Evolutionary conservation across 2,888 invertebrate species (phyloP).

Genomic region (Griposia aprilina): DNA sequence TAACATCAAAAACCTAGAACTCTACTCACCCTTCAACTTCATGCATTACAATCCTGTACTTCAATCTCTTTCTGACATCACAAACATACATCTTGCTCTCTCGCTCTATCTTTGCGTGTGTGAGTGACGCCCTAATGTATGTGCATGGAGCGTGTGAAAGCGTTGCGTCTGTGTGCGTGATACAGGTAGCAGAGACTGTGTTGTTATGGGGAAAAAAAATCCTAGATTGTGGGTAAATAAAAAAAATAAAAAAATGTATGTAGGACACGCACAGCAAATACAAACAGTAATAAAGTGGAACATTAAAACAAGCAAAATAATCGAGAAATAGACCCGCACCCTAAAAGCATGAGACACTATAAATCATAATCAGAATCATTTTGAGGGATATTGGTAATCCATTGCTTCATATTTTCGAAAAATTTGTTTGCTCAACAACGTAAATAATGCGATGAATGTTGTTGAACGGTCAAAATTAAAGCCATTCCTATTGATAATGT

Average conservation of each 20-base stretch:
- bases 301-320: background rate
- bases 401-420: no score
- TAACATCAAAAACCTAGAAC: constrained; percentile 40
- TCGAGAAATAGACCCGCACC: background rate
- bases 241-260: background rate
- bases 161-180: constrained; percentile 74
- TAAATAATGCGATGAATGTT: no score
- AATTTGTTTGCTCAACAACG: no score
- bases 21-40: constrained; percentile 48
- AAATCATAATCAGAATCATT: no score
- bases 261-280: background rate
- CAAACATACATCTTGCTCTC: constrained; percentile 14
- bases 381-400: no score
- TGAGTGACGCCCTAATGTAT: constrained; percentile 73
- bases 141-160: constrained; percentile 74
- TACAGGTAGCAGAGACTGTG: constrained; percentile 72
- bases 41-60: constrained; percentile 55
- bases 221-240: constrained; percentile 48
- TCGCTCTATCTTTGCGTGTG: constrained; percentile 56
- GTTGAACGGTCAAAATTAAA: no score
- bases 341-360: no score
- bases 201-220: constrained; percentile 41
- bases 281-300: background rate
- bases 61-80: constrained; percentile 33
- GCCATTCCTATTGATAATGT: no score